Percentiles rank a stretch among this genome's conserved stretches.
Evolutionary conservation across 2,797 vertebrate genomes (phyloP).

Genomic region (Acipenser transmontanus): DNA sequence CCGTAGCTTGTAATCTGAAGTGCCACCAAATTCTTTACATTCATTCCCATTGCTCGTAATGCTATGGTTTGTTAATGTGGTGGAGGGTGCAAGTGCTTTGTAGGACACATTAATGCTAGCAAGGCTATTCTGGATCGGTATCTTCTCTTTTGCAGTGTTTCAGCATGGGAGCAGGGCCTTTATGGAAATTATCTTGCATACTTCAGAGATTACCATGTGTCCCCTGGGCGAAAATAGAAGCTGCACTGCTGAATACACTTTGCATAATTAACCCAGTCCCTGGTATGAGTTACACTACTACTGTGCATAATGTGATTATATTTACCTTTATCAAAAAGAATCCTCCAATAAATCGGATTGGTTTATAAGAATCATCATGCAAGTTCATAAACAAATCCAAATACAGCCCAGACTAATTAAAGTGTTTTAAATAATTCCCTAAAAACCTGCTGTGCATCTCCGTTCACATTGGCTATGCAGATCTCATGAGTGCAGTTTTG

Average conservation of each 20-base stretch:
- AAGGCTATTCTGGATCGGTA: neutral
- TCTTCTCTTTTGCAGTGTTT: neutral
- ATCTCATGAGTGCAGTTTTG: no score
- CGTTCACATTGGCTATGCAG: no score
- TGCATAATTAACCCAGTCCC: slow-evolving; percentile 8
- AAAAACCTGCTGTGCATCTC: no score
- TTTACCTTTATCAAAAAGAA: neutral
- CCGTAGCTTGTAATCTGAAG: no score
- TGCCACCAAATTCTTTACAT: no score
- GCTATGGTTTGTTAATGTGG: no score
- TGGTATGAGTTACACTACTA: neutral
- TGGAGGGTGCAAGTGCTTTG: no score
- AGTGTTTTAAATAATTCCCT: no score
- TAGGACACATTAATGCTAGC: neutral
- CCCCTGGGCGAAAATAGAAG: slow-evolving; percentile 7
- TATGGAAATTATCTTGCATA: neutral
- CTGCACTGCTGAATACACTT: slow-evolving; percentile 4
- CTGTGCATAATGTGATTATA: neutral
- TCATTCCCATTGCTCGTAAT: no score
- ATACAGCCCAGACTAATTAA: no score
- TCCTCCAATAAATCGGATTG: neutral
- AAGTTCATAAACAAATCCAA: no score
- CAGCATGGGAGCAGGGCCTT: neutral
- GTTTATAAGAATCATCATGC: no score
- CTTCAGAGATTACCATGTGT: slow-evolving; percentile 1